phyloP scores from a whole-genome alignment of 2,888 invertebrate genomes.

The Seira sanloemensis region DNA sequence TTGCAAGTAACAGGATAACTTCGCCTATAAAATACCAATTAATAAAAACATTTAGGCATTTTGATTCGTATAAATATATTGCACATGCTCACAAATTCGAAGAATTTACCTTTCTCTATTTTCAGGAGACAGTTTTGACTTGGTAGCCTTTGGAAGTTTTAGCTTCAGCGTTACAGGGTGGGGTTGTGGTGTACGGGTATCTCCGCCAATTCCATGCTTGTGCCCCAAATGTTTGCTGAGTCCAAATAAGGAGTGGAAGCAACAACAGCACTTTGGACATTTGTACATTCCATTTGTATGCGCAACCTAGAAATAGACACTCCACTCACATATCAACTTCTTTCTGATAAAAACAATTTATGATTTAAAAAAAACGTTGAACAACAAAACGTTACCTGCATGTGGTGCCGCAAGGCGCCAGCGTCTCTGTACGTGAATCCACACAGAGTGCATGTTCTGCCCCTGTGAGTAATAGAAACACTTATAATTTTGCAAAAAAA shows the following conservation, averaged over 20 bases:
- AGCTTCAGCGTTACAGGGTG: too few relatives aligned
- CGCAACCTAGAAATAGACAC: background rate
- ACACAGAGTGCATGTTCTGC: too few relatives aligned
- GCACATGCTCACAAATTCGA: background rate
- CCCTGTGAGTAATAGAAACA: too few relatives aligned
- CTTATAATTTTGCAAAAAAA: too few relatives aligned
- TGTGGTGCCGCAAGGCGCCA: too few relatives aligned
- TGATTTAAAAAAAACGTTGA: too few relatives aligned
- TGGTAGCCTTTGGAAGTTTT: too few relatives aligned
- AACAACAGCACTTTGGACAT: background rate
- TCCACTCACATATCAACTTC: background rate
- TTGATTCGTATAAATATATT: background rate
- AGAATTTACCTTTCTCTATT: background rate
- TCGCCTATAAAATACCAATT: background rate
- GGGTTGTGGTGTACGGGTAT: too few relatives aligned
- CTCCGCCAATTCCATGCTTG: background rate
- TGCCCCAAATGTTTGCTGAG: background rate
- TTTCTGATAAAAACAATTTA: too few relatives aligned
- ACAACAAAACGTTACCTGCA: too few relatives aligned
- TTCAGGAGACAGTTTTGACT: too few relatives aligned
- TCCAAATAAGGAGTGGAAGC: background rate
- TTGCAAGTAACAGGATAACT: background rate
- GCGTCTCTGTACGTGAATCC: too few relatives aligned
- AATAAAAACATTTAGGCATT: background rate
- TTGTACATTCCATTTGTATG: background rate